Conservation (phyloP, 1,140 invertebrate genomes). For the Drosophila guanche region DNA sequence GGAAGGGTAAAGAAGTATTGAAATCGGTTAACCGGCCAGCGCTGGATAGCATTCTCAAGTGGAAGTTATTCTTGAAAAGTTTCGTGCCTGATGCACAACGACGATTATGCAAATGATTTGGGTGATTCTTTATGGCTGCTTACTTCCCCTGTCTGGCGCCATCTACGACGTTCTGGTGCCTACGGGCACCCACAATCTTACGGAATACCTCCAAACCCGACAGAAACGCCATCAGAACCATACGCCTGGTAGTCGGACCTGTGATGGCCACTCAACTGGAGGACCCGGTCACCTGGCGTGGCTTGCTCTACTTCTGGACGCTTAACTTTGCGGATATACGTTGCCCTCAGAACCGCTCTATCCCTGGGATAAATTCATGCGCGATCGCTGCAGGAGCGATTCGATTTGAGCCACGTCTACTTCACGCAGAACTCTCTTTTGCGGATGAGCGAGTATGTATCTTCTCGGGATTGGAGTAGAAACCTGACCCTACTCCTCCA, state of each 20-base stretch:
- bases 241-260: conserved; percentile 63
- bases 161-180: conserved; percentile 40
- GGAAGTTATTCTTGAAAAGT: conserved; percentile 29
- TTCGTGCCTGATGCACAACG: neutral
- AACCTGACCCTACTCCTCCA: neutral
- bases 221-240: conserved; percentile 59
- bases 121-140: conserved; percentile 5
- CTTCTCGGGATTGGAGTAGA: neutral
- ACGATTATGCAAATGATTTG: conserved; percentile 35
- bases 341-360: conserved; percentile 69
- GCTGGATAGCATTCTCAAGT: neutral
- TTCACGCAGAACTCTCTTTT: neutral
- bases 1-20: conserved; percentile 3
- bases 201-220: conserved; percentile 49
- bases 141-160: conserved; percentile 24
- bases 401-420: conserved; percentile 46
- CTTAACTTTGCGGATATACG: conserved; percentile 66
- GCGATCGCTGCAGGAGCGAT: conserved; percentile 56
- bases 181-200: conserved; percentile 48
- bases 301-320: conserved; percentile 60
- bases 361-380: conserved; percentile 74
- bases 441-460: conserved; percentile 23
- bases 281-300: conserved; percentile 70
- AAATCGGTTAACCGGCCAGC: neutral
- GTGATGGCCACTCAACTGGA: conserved; percentile 57